Evolutionary conservation across 1,140 invertebrate species (phyloP), one percentile per base, ranked within the genome.

Genomic region (Cardiocondyla obscurior): DNA sequence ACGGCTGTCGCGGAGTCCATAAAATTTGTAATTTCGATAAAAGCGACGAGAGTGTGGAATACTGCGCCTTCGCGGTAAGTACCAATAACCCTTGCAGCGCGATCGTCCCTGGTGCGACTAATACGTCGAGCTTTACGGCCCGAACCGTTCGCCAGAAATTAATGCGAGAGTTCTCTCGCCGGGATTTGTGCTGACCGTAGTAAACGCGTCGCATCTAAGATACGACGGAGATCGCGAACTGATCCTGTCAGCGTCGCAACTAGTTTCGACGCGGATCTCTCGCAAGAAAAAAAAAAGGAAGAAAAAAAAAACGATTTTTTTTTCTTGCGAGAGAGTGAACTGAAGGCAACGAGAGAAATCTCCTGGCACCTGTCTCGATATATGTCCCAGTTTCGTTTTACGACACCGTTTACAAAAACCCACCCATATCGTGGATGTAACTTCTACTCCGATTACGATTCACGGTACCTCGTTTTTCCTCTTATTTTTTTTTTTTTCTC

Each of bases 1-100:
- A 16, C 16, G 16, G 62, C 14, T n/a, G 60, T 55, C 33, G 14
- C 3, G 30, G 30, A 65, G 19, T 77, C 58, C 28, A 67, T 53
- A 39, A 39, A 79, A 44, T 39, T 77, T n/a, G 30, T 65, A 77
- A 79, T 79, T 79, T 67, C 46, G 33, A 79, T 79, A 42, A 77
- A 67, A 77, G 46, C 55, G 39, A 58, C 53, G 4, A 19, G 10
- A 42, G 44, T 10, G n/a, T n/a, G n/a, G 53, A 22, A 67, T 39
- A 30, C 10, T 22, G 22, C 58, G 44, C 16, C 16, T 65, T 0
- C 14, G 58, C 25, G 30, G 22, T 39, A 77, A 53, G 44, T 77
- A 33, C 33, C 74, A 79, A 79, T 79, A 79, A 79, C 33, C 62
- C 62, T 79, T 42, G 60, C 10, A 62, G n/a, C 42, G 6, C 33